Conservation (phyloP, 2,797 vertebrate genomes). For the Cyclura pinguis region DNA sequence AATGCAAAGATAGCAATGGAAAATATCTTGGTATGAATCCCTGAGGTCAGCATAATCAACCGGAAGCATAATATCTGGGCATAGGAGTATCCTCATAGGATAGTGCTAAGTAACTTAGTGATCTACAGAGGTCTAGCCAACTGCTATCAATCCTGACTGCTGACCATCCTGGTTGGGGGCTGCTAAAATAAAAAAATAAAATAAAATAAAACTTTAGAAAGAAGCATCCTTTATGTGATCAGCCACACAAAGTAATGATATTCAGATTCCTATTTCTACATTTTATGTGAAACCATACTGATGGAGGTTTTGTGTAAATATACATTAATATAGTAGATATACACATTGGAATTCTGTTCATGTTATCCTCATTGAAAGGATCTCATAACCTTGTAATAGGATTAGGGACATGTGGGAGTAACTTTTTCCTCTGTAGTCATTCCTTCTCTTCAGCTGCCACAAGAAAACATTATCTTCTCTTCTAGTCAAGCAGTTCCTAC, state of each 20-base stretch:
- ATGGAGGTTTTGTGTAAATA: background rate
- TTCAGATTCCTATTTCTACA: background rate
- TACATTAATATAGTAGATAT: background rate
- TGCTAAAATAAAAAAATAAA: no score
- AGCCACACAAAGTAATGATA: no score
- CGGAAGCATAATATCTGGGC: background rate
- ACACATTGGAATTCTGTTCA: background rate
- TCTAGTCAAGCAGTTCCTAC: no score
- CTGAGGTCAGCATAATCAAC: background rate
- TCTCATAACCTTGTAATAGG: fast-evolving
- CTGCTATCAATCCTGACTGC: no score
- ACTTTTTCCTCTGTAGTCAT: background rate
- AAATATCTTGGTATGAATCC: background rate
- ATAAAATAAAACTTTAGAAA: no score
- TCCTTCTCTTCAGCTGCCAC: background rate
- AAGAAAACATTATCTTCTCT: background rate
- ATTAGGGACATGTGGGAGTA: background rate
- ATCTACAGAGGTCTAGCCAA: no score
- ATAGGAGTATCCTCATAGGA: background rate
- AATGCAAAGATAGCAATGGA: background rate
- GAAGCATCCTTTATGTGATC: no score
- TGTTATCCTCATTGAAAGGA: background rate
- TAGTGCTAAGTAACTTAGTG: background rate
- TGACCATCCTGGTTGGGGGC: no score
- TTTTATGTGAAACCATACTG: background rate